phyloP scores from a whole-genome alignment of 2,888 invertebrate species.

The Chromoteleia sp. region DNA sequence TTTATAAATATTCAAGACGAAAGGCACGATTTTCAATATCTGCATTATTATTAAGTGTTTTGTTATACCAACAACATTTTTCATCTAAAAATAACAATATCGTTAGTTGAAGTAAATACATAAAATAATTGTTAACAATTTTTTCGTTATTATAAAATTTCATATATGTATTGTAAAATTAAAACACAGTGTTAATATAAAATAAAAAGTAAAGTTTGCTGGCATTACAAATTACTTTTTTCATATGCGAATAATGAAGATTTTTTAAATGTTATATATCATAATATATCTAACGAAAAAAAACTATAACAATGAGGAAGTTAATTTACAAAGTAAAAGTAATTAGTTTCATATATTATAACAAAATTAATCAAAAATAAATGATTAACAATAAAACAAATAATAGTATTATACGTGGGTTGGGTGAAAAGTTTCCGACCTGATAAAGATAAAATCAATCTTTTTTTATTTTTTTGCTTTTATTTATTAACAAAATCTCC shows the following conservation, averaged over 20 bases:
- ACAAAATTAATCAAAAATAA: conserved; percentile 23
- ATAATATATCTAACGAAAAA: background rate
- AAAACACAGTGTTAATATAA: background rate
- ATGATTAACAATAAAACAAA: background rate
- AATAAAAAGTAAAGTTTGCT: conserved; percentile 21
- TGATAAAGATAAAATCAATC: too few relatives aligned
- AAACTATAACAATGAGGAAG: conserved; percentile 15
- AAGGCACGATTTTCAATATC: conserved; percentile 59
- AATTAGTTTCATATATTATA: conserved; percentile 36
- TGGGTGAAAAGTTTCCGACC: too few relatives aligned
- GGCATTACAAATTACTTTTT: conserved; percentile 23
- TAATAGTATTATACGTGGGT: background rate
- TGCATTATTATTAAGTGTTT: conserved; percentile 51
- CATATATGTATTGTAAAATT: background rate
- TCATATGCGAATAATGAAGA: conserved; percentile 39
- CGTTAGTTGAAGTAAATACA: background rate
- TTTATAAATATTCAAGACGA: conserved; percentile 38
- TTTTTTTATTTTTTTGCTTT: too few relatives aligned
- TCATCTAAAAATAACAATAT: background rate
- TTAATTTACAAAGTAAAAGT: conserved; percentile 11
- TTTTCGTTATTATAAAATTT: background rate
- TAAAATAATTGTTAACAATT: conserved; percentile 12
- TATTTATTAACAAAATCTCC: too few relatives aligned
- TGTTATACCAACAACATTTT: conserved; percentile 40
- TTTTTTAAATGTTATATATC: conserved; percentile 13